Percentiles rank a stretch among this genome's conserved stretches.
Conservation (phyloP, 1,140 invertebrate genomes). For the Lordiphosa mommai region DNA sequence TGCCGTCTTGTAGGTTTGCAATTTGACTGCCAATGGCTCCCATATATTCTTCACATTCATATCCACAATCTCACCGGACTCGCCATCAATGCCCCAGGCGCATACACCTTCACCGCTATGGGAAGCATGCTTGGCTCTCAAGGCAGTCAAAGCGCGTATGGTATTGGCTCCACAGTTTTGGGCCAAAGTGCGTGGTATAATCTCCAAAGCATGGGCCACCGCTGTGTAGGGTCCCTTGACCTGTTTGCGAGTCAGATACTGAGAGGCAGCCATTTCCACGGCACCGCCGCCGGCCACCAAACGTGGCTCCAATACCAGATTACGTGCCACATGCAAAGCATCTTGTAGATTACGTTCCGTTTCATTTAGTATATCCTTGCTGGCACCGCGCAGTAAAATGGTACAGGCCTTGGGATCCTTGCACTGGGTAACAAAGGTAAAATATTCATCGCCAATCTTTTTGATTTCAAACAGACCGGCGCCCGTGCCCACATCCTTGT, state of each 20-base stretch:
- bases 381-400: slow-evolving; percentile 96
- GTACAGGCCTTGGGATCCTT: slow-evolving; percentile 99
- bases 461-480: slow-evolving; percentile 98
- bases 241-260: slow-evolving; percentile 84
- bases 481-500: slow-evolving; percentile 96
- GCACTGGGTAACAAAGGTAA: slow-evolving; percentile 96
- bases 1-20: slow-evolving; percentile 98
- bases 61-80: slow-evolving; percentile 94
- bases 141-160: slow-evolving; percentile 95
- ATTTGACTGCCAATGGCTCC: slow-evolving; percentile 98
- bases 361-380: slow-evolving; percentile 98
- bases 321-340: slow-evolving; percentile 97
- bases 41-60: slow-evolving; percentile 94
- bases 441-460: slow-evolving; percentile 97
- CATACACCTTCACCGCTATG: slow-evolving; percentile 81
- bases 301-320: slow-evolving; percentile 88
- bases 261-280: slow-evolving; percentile 96
- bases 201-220: slow-evolving; percentile 95
- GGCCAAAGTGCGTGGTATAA: slow-evolving; percentile 97
- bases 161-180: slow-evolving; percentile 99
- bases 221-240: slow-evolving; percentile 94
- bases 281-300: slow-evolving; percentile 92
- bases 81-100: slow-evolving; percentile 97
- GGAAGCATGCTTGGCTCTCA: slow-evolving; percentile 90
- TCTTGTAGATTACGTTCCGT: slow-evolving; percentile 99